Evolutionary conservation across 2,888 invertebrate species (phyloP), one percentile per base, ranked within the genome.

Genomic region (Troglohyphantes excavatus): DNA sequence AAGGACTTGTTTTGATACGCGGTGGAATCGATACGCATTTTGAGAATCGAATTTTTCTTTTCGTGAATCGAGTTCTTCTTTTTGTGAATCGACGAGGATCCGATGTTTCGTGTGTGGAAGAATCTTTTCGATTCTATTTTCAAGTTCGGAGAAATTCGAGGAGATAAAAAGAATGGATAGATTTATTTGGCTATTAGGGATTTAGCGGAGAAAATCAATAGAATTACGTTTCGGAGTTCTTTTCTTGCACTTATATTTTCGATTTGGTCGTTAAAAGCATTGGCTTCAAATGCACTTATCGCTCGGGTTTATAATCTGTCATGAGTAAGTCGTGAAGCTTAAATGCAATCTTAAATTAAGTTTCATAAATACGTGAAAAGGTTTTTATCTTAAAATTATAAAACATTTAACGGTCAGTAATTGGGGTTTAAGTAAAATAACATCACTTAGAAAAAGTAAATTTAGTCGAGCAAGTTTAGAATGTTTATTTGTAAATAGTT

Each of bases 1-100:
- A 11, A 43, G 43, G 27, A 43, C 61, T 78, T 78, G 63, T 78
- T 78, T 78, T 26, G 65, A 67, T 76, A 76, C 43, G 43, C 17
- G 43, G 9, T n/a, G 9, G 59, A 29, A 61, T 75, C 59, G 59
- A 53, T 61, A 19, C 61, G 65, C 65, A n/a, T 78, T 53, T 53
- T 53, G 39, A 53, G 53, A 53, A 53, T 53, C 53, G 53, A 53
- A 5, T 53, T 53, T 53, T 53, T 53, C 17, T 11, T 17, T 13
- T 53, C 7, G n/a, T n/a, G n/a, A n/a, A n/a, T n/a, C n/a, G n/a
- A n/a, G n/a, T n/a, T 9, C 9, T 33, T 33, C n/a, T 53, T 13
- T n/a, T 53, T 53, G 17, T 5, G 53, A 53, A 53, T 53, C n/a
- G 53, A 17, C 53, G 13, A 17, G 53, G 13, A 53, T 53, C 13